Evolutionary conservation across 2,113 vertebrate species (phyloP).

Genomic region (Ochotona princeps): DNA sequence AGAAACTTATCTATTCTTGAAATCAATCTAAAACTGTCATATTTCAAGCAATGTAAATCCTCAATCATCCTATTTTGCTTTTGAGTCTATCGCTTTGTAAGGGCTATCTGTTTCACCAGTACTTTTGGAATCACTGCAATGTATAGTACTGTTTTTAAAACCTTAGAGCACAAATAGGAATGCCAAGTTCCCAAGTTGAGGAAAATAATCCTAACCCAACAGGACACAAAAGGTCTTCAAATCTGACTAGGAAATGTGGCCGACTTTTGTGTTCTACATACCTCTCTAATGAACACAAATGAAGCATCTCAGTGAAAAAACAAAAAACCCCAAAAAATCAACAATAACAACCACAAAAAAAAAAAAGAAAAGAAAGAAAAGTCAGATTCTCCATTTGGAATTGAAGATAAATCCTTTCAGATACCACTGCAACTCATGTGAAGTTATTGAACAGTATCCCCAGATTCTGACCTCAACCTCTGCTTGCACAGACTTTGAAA

Average conservation of each 20-base stretch:
- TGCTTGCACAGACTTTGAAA: constrained; percentile 4
- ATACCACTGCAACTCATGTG: neutral
- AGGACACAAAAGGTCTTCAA: neutral
- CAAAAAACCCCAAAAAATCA: neutral
- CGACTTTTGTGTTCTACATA: neutral
- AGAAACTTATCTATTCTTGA: neutral
- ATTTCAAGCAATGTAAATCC: constrained; percentile 8
- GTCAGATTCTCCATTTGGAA: neutral
- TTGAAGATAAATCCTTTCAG: neutral
- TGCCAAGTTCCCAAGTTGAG: constrained; percentile 1
- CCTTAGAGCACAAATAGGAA: constrained; percentile 6
- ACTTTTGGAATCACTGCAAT: neutral
- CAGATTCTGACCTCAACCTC: neutral
- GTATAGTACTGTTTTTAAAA: neutral
- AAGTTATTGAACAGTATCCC: constrained; percentile 2
- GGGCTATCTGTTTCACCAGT: neutral
- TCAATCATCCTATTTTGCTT: neutral
- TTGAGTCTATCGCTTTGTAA: neutral
- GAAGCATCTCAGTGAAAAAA: neutral
- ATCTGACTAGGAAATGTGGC: constrained; percentile 38
- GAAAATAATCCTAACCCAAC: constrained; percentile 8
- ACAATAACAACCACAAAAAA: too few relatives aligned
- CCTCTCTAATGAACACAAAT: neutral
- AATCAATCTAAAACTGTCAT: neutral
- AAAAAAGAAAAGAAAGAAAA: neutral